Base-by-base conservation (phyloP, 2,888 invertebrate species). In the Euproctis similis region DNA sequence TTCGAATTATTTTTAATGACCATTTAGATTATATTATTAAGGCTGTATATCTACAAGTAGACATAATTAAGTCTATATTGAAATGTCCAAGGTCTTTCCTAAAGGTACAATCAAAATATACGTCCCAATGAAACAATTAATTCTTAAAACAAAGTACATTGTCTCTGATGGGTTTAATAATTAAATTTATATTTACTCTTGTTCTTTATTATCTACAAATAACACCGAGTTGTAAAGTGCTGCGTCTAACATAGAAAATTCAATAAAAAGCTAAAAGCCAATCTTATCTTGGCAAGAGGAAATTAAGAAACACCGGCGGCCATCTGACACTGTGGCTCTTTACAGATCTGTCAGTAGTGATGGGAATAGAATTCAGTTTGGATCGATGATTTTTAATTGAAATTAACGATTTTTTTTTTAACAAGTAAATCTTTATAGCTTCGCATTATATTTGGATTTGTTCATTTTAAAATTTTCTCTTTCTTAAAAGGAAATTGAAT, bases 231-330 rank as follows among this genome's bases (percentile, higher is more conserved):
- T 70, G 68, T 76, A 74, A 78, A 76, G 66, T 69, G 70, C 59
- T 62, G 47, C 65, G 66, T 67, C 66, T 73, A 70, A 72, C 70
- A 74, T 57, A 77, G 81, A 78, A 81, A 84, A 84, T 78, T 84
- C 81, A 82, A 84, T 84, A 84, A 84, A 84, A 84, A 82, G 75
- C 84, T 81, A 78, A 84, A 84, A 82, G 84, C 84, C 81, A 82
- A 81, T 82, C 82, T 84, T 84, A 84, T 84, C 84, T 80, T 58
- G 41, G 60, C 59, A 59, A 74, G 74, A 82, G 84, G 84, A 84
- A 84, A 84, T 84, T 84, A 84, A 84, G 84, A 84, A 84, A 78
- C 14, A 14, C 78, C 76, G 73, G 64, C 76, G 81, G 71, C 76
- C 84, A 82, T 77, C 84, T 81, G 84, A 84, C 84, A 77, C 75